phyloP scores from a whole-genome alignment of 37 sponge, comb jelly and placozoan genomes.

The Ephydatia muelleri region DNA sequence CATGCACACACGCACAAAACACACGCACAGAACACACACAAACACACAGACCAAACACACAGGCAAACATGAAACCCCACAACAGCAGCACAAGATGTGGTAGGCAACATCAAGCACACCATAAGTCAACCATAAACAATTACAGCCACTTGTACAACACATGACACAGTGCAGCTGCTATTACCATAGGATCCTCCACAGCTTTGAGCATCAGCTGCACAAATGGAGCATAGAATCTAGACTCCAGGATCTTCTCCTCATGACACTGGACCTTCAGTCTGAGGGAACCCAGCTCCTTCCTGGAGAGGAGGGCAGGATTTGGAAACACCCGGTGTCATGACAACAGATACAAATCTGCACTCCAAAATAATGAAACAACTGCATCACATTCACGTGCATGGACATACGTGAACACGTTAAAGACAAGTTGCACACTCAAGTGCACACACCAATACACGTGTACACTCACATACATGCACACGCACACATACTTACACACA shows the following conservation, averaged over 20 bases:
- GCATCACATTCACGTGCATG: too few species aligned
- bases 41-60: too few species aligned
- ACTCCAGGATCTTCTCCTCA: slow-evolving; percentile 75
- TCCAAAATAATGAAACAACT: too few species aligned
- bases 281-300: slow-evolving; percentile 84
- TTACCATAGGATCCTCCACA: slow-evolving; percentile 32
- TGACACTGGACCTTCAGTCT: slow-evolving; percentile 79
- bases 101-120: too few species aligned
- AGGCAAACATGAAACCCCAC: too few species aligned
- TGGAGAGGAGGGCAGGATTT: neutral
- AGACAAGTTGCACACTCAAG: neutral
- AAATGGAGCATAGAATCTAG: slow-evolving; percentile 63
- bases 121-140: too few species aligned
- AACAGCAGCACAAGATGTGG: too few species aligned
- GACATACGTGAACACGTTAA: too few species aligned
- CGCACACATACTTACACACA: slow-evolving; percentile 10
- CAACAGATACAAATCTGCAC: too few species aligned
- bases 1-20: neutral
- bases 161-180: neutral
- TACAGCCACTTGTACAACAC: too few species aligned
- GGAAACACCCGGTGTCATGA: neutral
- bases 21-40: too few species aligned
- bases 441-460: neutral
- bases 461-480: slow-evolving; percentile 4
- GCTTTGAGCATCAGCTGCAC: slow-evolving; percentile 73